Percentiles rank a stretch among this genome's conserved stretches.
Evolutionary conservation across 2,888 invertebrate species (phyloP).

Genomic region (Drosophila kanekoi): DNA sequence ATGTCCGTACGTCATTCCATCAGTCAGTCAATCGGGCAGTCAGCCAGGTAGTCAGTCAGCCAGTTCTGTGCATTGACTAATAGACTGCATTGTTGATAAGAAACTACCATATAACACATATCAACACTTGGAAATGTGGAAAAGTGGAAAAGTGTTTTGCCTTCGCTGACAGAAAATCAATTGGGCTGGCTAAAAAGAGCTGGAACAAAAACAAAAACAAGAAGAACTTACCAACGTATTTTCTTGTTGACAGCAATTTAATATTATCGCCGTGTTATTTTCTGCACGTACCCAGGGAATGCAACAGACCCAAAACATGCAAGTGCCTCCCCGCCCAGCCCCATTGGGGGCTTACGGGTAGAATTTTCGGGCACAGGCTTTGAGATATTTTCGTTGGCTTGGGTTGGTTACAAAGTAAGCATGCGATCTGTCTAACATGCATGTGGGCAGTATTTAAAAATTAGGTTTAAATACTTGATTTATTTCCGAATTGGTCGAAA

Average conservation of each 20-base stretch:
- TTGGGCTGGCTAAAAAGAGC: conserved; percentile 38
- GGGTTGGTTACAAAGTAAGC: conserved; percentile 3
- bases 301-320: conserved; percentile 66
- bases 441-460: background rate
- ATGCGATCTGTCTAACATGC: conserved; percentile 16
- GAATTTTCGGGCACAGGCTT: conserved; percentile 14
- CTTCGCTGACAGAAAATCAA: conserved; percentile 77
- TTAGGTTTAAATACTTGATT: background rate
- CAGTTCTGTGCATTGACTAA: conserved; percentile 42
- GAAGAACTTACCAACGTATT: conserved; percentile 74
- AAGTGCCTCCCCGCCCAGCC: conserved; percentile 4
- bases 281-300: conserved; percentile 68
- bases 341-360: background rate
- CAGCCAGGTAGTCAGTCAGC: conserved; percentile 7
- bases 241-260: conserved; percentile 78
- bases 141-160: conserved; percentile 74
- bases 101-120: conserved; percentile 75
- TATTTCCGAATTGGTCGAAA: no score
- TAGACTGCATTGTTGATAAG: conserved; percentile 80
- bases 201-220: background rate
- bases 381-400: conserved; percentile 9
- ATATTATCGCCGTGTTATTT: conserved; percentile 78
- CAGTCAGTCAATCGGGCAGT: conserved; percentile 4
- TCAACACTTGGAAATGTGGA: conserved; percentile 71
- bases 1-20: conserved; percentile 66